phyloP scores from a whole-genome alignment of 2,797 vertebrate genomes.

The Sebastes iracundus region DNA sequence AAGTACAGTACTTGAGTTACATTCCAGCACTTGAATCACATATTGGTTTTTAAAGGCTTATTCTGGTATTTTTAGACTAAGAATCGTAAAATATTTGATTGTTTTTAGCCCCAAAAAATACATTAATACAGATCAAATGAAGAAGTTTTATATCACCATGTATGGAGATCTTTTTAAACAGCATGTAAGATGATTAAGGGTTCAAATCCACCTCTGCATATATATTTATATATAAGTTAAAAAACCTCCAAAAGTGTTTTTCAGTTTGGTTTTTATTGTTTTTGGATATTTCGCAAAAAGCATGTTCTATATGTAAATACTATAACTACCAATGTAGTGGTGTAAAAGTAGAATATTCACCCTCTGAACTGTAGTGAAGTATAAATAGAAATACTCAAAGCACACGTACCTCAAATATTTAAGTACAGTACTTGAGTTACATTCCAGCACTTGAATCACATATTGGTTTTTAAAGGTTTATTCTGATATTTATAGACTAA shows the following conservation, averaged over 20 bases:
- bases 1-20: neutral
- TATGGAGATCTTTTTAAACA: neutral
- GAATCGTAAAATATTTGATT: neutral
- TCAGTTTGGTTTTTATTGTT: slow-evolving; percentile 77
- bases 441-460: neutral
- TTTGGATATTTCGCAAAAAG: slow-evolving; percentile 82
- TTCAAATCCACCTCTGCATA: neutral
- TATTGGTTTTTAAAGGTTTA: neutral
- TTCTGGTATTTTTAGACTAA: neutral
- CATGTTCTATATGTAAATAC: too few relatives aligned
- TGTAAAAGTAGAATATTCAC: neutral
- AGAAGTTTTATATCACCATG: neutral
- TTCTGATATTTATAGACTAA: neutral
- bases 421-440: neutral
- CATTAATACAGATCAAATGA: neutral
- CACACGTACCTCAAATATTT: neutral
- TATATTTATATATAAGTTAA: neutral
- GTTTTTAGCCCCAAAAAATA: neutral
- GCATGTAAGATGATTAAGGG: neutral
- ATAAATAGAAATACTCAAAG: neutral
- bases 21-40: neutral
- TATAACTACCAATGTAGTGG: neutral
- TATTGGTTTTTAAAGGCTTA: neutral
- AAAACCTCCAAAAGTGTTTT: slow-evolving; percentile 14
- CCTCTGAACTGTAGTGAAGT: neutral